These are phyloP conservation scores for Pantelozetes paolii DNA, from an alignment of 2,888 invertebrate species.

Conservation along the genomic window DNA sequence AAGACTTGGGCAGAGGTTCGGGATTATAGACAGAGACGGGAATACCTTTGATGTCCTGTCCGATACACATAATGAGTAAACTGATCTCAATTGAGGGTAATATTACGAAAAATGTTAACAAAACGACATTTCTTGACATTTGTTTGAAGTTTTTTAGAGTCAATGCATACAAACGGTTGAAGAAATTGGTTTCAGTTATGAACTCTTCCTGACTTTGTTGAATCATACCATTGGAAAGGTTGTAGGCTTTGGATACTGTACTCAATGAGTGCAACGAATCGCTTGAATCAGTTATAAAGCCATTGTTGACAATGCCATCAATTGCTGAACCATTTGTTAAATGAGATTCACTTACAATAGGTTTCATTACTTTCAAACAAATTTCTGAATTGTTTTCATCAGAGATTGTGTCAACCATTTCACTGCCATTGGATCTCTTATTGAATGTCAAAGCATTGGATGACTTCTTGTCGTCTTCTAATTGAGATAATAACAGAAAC, in stretches of 20 bases:
- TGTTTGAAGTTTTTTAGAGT: constrained; percentile 36
- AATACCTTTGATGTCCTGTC: constrained; percentile 38
- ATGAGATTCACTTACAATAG: not conserved
- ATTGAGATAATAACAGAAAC: constrained; percentile 4
- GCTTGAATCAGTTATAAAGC: not conserved
- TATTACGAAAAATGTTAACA: constrained; percentile 37
- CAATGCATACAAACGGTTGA: constrained; percentile 18
- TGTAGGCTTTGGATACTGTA: not conserved
- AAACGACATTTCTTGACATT: constrained; percentile 30
- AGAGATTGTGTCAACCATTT: not conserved
- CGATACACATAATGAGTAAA: constrained; percentile 39
- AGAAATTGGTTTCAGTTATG: constrained; percentile 4
- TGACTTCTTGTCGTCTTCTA: constrained; percentile 5
- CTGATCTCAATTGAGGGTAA: constrained; percentile 40
- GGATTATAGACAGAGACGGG: constrained; percentile 39
- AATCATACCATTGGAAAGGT: constrained; percentile 1
- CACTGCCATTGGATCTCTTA: not conserved
- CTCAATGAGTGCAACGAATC: not conserved
- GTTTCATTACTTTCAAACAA: not conserved
- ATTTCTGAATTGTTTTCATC: not conserved
- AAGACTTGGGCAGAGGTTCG: not conserved
- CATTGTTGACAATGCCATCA: not conserved
- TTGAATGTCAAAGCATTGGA: not conserved
- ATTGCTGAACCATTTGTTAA: not conserved
- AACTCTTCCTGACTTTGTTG: not conserved